Base-by-base conservation (phyloP, 1,140 invertebrate genomes). In the Acyrthosiphon pisum region DNA sequence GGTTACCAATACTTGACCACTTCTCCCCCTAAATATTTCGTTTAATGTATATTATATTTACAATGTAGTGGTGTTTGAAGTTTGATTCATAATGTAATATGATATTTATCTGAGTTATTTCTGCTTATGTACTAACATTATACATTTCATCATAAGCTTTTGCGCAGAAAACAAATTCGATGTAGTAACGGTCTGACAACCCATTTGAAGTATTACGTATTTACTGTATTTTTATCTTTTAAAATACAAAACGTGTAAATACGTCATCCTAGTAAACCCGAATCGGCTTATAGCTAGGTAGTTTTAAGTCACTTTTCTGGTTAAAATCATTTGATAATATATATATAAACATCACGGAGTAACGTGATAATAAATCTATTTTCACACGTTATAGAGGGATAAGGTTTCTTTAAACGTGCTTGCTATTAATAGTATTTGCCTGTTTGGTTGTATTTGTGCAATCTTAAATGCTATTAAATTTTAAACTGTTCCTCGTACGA, bases 201-300 rank as follows among this genome's bases (percentile, higher is more conserved):
- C 56, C 26, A 90, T 68, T 68, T 68, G 60, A 20, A 90, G 89
- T 90, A 44, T 44, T 90, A 44, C 56, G 56, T 44, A n/a, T 37
- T 23, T 56, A 37, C 53, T 60, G 56, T 44, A 68, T 60, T 68
- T 90, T 68, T 90, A 90, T 90, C 37, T 90, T 90, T 68, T 60
- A 68, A 90, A 90, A 44, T 68, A 90, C 22, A 90, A 90, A 60
- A 44, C 37, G 53, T 60, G 89, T 90, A 90, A 90, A 90, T 60
- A 30, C 50, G 35, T 90, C 88, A 41, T 56, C 50, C 35, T 90
- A 60, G 89, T 90, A 68, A 68, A 90, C n/a, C 11, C 26, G 26
- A 90, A 44, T 68, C 89, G 89, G 41, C 89, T 90, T 68, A 60
- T n/a, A 11, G 53, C 68, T 56, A 18, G 46, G 88, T 56, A 26